Evolutionary conservation across 2,888 invertebrate genomes (phyloP), one percentile per base, ranked within the genome.

Genomic region (Leucophenga montana): DNA sequence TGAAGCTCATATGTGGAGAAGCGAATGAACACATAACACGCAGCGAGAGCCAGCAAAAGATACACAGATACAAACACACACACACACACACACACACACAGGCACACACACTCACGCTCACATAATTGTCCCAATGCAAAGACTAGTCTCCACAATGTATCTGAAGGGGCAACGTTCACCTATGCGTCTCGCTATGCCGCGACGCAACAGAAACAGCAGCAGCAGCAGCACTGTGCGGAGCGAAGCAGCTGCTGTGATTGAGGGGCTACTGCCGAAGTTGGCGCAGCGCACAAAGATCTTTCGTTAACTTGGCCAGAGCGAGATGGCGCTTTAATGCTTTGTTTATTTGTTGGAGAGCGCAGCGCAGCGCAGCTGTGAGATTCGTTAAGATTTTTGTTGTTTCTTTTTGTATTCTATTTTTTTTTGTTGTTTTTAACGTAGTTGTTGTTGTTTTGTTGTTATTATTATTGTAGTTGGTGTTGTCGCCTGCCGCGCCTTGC

Each of bases 401-500:
- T 39, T 3, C 8, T 39, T 3, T 39, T 39, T 39, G 39, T 5
- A 8, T 39, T 39, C 68, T 70, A 53, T 69, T 48, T 13, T 62
- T 70, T 50, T 54, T 66, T 39, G 8, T 59, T n/a, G 9, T 13
- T 62, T 70, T 50, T 39, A 14, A n/a, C n/a, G n/a, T n/a, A n/a
- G 8, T 59, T n/a, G 9, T 13, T 62, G 69, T 50, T 39, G 11
- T 56, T 54, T 66, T 39, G 8, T 59, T 16, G 3, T 67, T 57
- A 46, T n/a, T 67, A 53, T 27, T 27, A 3, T 2, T 27, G 2
- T 39, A 39, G 4, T 11, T 39, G 39, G 1, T 39, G 3, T 27
- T 31, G 20, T 39, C 61, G 61, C 18, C 61, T 20, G 59, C 61
- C 65, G 50, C 75, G 68, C 71, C 71, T 69, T 67, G 68, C 71